Evolutionary conservation across 2,888 invertebrate genomes (phyloP).

Genomic region (Trissonchulus latispiculum): DNA sequence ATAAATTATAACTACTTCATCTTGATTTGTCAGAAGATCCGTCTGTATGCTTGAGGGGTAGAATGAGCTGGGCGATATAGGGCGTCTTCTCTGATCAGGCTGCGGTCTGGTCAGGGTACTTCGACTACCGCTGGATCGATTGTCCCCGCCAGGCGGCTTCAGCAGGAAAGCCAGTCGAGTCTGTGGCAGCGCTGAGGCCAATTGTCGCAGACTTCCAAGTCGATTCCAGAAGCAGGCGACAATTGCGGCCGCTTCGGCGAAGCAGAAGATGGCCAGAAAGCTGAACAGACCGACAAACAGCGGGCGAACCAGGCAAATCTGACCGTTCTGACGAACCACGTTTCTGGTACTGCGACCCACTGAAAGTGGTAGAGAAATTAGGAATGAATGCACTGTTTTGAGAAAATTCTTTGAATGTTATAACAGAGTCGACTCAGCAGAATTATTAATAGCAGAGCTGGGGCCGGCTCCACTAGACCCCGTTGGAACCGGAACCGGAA

Average conservation of each 20-base stretch:
- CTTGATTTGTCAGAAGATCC: not conserved
- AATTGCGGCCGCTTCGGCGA: slow-evolving; percentile 13
- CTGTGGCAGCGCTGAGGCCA: not conserved
- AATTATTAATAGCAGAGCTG: too few species aligned
- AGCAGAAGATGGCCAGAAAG: slow-evolving; percentile 14
- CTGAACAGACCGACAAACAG: slow-evolving; percentile 14
- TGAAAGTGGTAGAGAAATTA: too few species aligned
- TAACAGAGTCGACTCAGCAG: too few species aligned
- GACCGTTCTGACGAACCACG: slow-evolving; percentile 3
- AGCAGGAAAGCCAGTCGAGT: not conserved
- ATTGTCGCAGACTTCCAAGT: not conserved
- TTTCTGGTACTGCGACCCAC: too few species aligned
- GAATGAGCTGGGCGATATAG: not conserved
- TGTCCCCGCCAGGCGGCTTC: not conserved
- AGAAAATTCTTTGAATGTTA: too few species aligned
- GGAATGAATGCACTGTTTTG: too few species aligned
- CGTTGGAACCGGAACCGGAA: too few species aligned
- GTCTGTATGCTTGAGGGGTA: not conserved
- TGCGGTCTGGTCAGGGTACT: not conserved
- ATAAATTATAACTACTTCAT: too few species aligned
- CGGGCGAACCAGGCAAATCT: slow-evolving; percentile 18
- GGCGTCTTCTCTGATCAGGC: not conserved
- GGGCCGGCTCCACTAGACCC: too few species aligned
- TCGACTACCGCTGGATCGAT: not conserved
- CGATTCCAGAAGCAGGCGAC: slow-evolving; percentile 17